phyloP scores from a whole-genome alignment of 2,797 vertebrate species.

The Kryptolebias ocellatus region DNA sequence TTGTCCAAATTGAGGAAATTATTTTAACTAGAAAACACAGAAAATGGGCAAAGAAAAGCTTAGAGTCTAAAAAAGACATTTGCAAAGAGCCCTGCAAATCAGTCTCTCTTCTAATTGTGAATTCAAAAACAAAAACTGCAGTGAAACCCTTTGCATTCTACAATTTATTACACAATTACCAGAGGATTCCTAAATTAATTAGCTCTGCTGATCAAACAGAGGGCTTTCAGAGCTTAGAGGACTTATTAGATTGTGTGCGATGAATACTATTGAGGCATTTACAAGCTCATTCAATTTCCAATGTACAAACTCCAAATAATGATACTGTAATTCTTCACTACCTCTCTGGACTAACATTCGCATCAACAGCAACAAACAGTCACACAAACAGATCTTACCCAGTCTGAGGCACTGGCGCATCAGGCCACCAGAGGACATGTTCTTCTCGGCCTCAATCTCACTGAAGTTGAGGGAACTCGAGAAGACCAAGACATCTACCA shows the following conservation, averaged over 20 bases:
- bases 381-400: slow-evolving; percentile 72
- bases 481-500: slow-evolving; percentile 98
- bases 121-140: slow-evolving; percentile 39
- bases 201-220: slow-evolving; percentile 45
- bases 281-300: slow-evolving; percentile 37
- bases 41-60: slow-evolving; percentile 23
- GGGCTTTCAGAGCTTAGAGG: slow-evolving; percentile 51
- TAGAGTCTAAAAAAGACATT: slow-evolving; percentile 28
- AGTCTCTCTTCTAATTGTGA: slow-evolving; percentile 35
- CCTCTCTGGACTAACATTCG: slow-evolving; percentile 15
- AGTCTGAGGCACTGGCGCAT: slow-evolving; percentile 97
- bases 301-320: slow-evolving; percentile 8
- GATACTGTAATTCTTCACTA: slow-evolving; percentile 16
- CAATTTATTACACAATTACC: slow-evolving; percentile 38
- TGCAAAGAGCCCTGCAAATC: slow-evolving; percentile 52
- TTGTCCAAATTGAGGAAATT: slow-evolving; percentile 30
- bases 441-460: slow-evolving; percentile 99
- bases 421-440: slow-evolving; percentile 98
- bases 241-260: slow-evolving; percentile 45
- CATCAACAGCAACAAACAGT: slow-evolving; percentile 7
- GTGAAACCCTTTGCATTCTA: slow-evolving; percentile 18
- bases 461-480: slow-evolving; percentile 99
- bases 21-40: slow-evolving; percentile 23
- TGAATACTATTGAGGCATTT: slow-evolving; percentile 30
- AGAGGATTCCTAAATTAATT: slow-evolving; percentile 46